These are phyloP conservation scores for Trachythela sp. DNA, from an alignment of 64 coral and sea anemone genomes.

Conservation along the genomic window DNA sequence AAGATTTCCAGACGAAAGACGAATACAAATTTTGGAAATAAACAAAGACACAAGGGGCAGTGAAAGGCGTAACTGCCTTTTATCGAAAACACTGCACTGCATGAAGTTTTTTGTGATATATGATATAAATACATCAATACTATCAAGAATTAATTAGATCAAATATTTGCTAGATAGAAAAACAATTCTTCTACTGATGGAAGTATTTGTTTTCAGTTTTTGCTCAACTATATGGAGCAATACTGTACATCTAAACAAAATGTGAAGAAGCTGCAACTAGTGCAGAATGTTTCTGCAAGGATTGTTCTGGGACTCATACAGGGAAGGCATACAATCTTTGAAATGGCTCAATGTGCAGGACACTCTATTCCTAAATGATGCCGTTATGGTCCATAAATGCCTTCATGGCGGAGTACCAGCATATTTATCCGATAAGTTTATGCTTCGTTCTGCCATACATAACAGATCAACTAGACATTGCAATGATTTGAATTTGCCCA, in stretches of 20 bases:
- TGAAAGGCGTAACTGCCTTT: too few species aligned
- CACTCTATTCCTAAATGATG: constrained; percentile 22
- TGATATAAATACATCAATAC: neutral
- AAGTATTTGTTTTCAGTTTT: constrained; percentile 28
- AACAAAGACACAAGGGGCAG: too few species aligned
- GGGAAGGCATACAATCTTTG: neutral
- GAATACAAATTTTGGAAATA: too few species aligned
- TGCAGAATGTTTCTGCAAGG: neutral
- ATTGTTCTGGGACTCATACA: neutral
- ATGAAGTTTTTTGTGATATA: too few species aligned
- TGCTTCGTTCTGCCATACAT: neutral
- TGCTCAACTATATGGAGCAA: constrained; percentile 36
- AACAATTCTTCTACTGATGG: constrained; percentile 9
- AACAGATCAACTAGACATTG: neutral
- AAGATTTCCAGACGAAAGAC: too few species aligned
- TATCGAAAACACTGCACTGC: too few species aligned
- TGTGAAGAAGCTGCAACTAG: constrained; percentile 21
- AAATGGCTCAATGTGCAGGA: constrained; percentile 27
- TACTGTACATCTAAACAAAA: constrained; percentile 15
- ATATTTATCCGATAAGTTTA: constrained; percentile 22
- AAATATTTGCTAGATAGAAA: constrained; percentile 48
- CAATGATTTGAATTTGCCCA: neutral
- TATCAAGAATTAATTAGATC: neutral
- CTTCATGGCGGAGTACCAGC: neutral
- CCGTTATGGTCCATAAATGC: constrained; percentile 29